Base-by-base conservation (phyloP, 2,888 invertebrate genomes). In the Rhodophaea formosa region DNA sequence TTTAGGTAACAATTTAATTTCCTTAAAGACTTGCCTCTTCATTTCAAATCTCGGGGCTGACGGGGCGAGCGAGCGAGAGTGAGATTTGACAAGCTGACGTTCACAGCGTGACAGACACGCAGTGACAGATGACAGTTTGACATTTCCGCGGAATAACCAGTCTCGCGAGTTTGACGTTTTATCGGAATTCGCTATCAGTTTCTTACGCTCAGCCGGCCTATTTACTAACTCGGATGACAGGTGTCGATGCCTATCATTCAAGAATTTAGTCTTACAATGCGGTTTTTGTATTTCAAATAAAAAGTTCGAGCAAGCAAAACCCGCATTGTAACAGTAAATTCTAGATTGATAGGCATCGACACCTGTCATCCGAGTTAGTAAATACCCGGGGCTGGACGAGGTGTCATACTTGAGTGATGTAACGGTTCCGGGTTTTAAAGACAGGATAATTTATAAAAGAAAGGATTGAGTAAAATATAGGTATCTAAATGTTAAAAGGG, bases 101-200 rank as follows among this genome's bases (percentile, higher is more conserved):
- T 10, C 15, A 32, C 12, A 51, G 51, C 51, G 51, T 51, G 51
- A 51, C 35, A 51, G 51, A 51, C 12, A 7, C 35, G 51, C 16
- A 17, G 51, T 51, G 51, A 51, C 51, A 51, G 51, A 35, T 51
- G 51, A 51, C 39, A 51, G 51, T 6, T 12, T 39, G 51, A 51
- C 30, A 32, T 51, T 51, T 39, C 51, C 35, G 51, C 51, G 17
- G 17, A 12, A n/a, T 10, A 51, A 51, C 35, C 35, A 35, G 51
- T 51, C 8, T 35, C 10, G 7, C 8, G 16, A n/a, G 35, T 35
- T 32, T 47, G 45, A 45, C 14, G 17, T 45, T 17, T 45, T 46
- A 46, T 29, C 46, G 46, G 12, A 7, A 46, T 46, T 39, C 6
- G 39, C 39, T 39, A 39, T 39, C 39, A n/a, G 39, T 39, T 39